These are phyloP conservation scores for Spea hammondii DNA, from an alignment of 2,797 vertebrate species.

Conservation along the genomic window DNA sequence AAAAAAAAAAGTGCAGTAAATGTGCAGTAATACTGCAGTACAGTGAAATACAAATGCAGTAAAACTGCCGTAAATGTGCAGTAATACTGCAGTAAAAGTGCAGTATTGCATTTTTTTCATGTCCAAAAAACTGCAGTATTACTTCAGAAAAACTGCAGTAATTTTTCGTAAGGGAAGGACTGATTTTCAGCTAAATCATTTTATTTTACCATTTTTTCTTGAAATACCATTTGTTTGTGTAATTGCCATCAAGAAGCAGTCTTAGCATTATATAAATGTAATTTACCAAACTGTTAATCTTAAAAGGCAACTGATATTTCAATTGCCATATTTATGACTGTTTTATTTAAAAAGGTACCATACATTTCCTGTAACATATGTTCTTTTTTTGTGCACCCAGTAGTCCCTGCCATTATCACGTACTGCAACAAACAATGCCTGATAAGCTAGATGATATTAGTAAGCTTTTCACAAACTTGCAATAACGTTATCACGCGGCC, in stretches of 20 bases:
- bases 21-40: too few relatives aligned
- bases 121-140: too few relatives aligned
- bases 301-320: slow-evolving; percentile 16
- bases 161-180: too few relatives aligned
- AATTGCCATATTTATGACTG: slow-evolving; percentile 39
- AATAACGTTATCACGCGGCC: slow-evolving; percentile 72
- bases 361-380: slow-evolving; percentile 69
- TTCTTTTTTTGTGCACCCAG: slow-evolving; percentile 56
- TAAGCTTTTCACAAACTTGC: slow-evolving; percentile 72
- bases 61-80: too few relatives aligned
- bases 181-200: too few relatives aligned
- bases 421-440: slow-evolving; percentile 69
- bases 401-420: slow-evolving; percentile 66
- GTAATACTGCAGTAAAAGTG: too few relatives aligned
- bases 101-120: too few relatives aligned
- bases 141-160: too few relatives aligned
- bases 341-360: slow-evolving; percentile 57
- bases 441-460: slow-evolving; percentile 77
- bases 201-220: background rate
- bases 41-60: too few relatives aligned
- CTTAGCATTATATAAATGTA: background rate
- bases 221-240: background rate
- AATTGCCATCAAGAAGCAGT: background rate
- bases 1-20: too few relatives aligned
- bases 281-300: slow-evolving; percentile 30